Conservation (phyloP, 2,797 vertebrate genomes). For the Lepus townsendii region DNA sequence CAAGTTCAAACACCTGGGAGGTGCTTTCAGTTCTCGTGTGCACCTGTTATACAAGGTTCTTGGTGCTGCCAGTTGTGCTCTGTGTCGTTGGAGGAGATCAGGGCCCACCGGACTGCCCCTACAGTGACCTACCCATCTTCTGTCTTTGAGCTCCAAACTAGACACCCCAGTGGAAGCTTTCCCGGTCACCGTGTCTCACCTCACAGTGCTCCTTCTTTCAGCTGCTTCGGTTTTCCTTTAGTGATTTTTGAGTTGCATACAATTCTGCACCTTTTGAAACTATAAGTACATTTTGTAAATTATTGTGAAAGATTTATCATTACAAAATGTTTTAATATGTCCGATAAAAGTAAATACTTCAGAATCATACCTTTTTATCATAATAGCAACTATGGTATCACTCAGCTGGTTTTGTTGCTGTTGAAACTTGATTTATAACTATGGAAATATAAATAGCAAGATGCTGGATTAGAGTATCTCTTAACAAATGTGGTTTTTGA, state of each 20-base stretch:
- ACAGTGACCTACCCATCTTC: background rate
- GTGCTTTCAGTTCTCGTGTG: constrained; percentile 47
- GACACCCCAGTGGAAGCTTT: constrained; percentile 37
- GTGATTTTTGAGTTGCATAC: background rate
- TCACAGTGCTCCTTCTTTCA: constrained; percentile 51
- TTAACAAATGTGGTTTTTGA: constrained; percentile 47
- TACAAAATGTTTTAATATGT: constrained; percentile 55
- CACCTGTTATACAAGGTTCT: constrained; percentile 51
- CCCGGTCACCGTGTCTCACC: constrained; percentile 23
- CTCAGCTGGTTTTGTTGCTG: constrained; percentile 27
- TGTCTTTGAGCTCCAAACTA: constrained; percentile 56
- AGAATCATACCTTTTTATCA: constrained; percentile 27
- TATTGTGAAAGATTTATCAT: background rate
- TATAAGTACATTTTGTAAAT: constrained; percentile 52
- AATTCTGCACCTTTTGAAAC: constrained; percentile 52
- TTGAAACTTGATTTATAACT: constrained; percentile 50
- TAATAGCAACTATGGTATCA: background rate
- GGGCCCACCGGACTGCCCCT: background rate
- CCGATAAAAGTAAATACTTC: constrained; percentile 40
- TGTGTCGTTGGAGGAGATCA: constrained; percentile 34
- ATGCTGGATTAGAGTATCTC: background rate
- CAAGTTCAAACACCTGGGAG: constrained; percentile 51
- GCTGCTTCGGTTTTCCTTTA: constrained; percentile 36
- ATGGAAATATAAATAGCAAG: constrained; percentile 48
- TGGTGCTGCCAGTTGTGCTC: constrained; percentile 28